A percentile compares a stretch with the other conserved stretches of the same genome.
Conservation (phyloP, 2,888 invertebrate genomes). For the Drosophila niveifrons region DNA sequence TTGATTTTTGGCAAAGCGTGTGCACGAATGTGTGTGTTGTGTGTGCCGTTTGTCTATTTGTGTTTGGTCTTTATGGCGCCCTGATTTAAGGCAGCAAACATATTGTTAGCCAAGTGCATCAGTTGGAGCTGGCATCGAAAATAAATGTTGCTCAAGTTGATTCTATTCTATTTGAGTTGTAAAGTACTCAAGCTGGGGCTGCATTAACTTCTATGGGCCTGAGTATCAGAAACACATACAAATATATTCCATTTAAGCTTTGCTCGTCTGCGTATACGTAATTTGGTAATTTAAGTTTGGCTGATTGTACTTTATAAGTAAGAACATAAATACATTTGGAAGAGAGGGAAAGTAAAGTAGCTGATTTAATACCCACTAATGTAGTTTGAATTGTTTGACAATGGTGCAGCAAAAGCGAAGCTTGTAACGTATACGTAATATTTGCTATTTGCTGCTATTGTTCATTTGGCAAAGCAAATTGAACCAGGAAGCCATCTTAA, state of each 20-base stretch:
- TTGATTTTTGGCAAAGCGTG: conserved; percentile 53
- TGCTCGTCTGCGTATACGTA: conserved; percentile 15
- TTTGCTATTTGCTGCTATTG: not conserved
- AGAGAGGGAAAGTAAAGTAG: not conserved
- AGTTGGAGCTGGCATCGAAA: conserved; percentile 26
- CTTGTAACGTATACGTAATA: not conserved
- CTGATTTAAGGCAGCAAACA: conserved; percentile 45
- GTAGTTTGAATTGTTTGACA: not conserved
- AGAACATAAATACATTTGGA: not conserved
- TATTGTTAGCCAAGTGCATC: conserved; percentile 48
- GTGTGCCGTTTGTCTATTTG: conserved; percentile 44
- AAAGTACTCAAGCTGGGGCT: conserved; percentile 27
- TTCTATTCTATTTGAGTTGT: conserved; percentile 46
- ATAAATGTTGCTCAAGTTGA: conserved; percentile 45
- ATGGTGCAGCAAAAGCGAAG: not conserved
- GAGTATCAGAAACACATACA: not conserved
- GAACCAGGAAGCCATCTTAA: not conserved
- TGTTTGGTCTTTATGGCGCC: conserved; percentile 50
- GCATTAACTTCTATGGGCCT: conserved; percentile 18
- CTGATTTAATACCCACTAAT: not conserved
- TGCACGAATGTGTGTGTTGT: not conserved
- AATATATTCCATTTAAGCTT: conserved; percentile 3
- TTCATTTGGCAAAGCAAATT: not conserved
- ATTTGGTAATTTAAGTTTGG: conserved; percentile 27
- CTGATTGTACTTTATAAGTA: conserved; percentile 7